Evolutionary conservation across 2,113 vertebrate species (phyloP), one percentile per base, ranked within the genome.

Genomic region (Lynx canadensis): DNA sequence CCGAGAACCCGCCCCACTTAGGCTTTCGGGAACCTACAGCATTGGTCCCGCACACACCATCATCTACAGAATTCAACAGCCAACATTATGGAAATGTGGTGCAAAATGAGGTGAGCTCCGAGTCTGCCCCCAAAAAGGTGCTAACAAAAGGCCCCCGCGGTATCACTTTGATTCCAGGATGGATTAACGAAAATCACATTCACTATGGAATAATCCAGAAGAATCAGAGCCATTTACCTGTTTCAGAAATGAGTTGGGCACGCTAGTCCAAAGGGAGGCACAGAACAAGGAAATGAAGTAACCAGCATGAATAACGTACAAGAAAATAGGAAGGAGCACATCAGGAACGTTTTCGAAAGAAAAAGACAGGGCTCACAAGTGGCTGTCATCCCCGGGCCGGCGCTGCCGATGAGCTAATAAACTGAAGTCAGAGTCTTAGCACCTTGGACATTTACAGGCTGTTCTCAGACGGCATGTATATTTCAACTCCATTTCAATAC

Each of bases 141-240:
- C 76, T 82, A 76, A 83, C 16, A 81, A 13, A 96, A 97, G 78
- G 14, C 52, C 82, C 96, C 29, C 21, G 15, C 33, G 69, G 89
- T 48, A 97, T 52, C 88, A 80, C 81, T 91, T 96, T 86, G 97
- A 80, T 95, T 98, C 94, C 7, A 65, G 10, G 76, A 97, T 94
- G 97, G 96, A 95, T 38, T 74, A 15, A 97, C 2, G 0, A 94
- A 95, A 73, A 89, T 73, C 94, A 98, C 87, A 60, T 78, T 98
- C 96, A 96, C 80, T 41, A 97, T 90, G 95, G 45, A 91, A 94
- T 76, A 66, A 36, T 69, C 86, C 5, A 63, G 78, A 55, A 97
- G 97, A 97, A 97, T 93, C 91, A 96, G 38, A 97, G 96, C 73
- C 36, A 97, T 98, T 98, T 98, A 98, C 97, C 98, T 98, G 98